phyloP scores from a whole-genome alignment of 2,113 vertebrate genomes.

The Haliaeetus leucogaster region DNA sequence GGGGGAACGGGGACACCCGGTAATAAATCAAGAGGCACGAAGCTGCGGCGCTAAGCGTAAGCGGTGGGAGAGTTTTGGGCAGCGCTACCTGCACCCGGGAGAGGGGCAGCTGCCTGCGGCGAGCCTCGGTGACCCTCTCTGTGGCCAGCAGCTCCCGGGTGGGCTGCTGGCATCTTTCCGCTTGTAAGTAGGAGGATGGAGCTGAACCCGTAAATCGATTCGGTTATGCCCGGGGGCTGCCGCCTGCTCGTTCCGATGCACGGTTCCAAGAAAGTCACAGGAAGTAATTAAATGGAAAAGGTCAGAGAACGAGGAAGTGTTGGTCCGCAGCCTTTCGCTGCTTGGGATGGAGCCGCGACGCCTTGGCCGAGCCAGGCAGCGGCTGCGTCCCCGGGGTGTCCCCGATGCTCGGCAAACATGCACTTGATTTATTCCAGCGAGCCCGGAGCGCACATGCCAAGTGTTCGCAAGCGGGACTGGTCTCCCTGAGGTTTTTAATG shows the following conservation, averaged over 20 bases:
- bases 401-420: rapidly evolving
- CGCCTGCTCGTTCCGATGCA: not conserved
- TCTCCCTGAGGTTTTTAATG: not conserved
- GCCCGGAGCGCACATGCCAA: not conserved
- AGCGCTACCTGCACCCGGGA: not conserved
- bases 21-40: not conserved
- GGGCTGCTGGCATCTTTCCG: not conserved
- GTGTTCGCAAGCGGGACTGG: not conserved
- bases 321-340: conserved; percentile 48
- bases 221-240: not conserved
- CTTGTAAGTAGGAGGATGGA: not conserved
- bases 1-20: rapidly evolving
- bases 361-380: not conserved
- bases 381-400: not conserved
- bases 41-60: rapidly evolving
- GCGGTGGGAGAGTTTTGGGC: not conserved
- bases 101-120: not conserved
- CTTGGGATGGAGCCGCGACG: conserved; percentile 37
- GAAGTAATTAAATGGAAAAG: conserved; percentile 81
- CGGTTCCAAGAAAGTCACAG: conserved; percentile 74
- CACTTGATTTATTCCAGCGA: not conserved
- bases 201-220: not conserved
- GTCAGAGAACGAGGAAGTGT: conserved; percentile 78
- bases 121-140: not conserved
- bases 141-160: not conserved